These are phyloP conservation scores for Scaptomyza hsui DNA, from an alignment of 1,140 invertebrate genomes.

Conservation along the genomic window DNA sequence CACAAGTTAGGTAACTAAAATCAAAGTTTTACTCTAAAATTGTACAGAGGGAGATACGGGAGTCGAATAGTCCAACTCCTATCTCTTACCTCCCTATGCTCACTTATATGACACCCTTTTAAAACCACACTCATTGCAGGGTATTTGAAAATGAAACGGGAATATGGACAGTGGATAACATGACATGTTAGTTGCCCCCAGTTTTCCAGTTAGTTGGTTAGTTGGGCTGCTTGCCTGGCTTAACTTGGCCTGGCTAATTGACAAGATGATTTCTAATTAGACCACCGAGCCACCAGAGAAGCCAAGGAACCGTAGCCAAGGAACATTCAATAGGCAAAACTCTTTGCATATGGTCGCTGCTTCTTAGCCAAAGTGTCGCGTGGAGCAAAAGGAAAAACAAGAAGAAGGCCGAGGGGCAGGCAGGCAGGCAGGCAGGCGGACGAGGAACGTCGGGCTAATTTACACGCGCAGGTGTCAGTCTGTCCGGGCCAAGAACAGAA, in stretches of 20 bases:
- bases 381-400: conserved; percentile 6
- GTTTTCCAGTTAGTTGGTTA: conserved; percentile 20
- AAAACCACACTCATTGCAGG: too few species aligned
- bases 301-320: neutral
- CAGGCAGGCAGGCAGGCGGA: conserved; percentile 15
- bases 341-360: conserved; percentile 48
- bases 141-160: conserved; percentile 7
- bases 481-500: conserved; percentile 5
- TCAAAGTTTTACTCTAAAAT: too few species aligned
- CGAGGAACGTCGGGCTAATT: conserved; percentile 55
- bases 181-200: conserved; percentile 48
- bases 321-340: conserved; percentile 5
- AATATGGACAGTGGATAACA: conserved; percentile 46
- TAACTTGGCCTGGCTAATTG: conserved; percentile 60
- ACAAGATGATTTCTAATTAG: conserved; percentile 83
- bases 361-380: conserved; percentile 46
- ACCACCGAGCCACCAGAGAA: conserved; percentile 60
- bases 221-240: conserved; percentile 4
- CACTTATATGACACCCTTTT: too few species aligned
- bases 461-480: conserved; percentile 72
- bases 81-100: too few species aligned
- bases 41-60: too few species aligned
- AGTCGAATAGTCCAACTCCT: too few species aligned
- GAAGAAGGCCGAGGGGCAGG: too few species aligned
- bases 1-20: too few species aligned